Conservation (phyloP, 2,113 vertebrate genomes). For the Aspiorhynchus laticeps region DNA sequence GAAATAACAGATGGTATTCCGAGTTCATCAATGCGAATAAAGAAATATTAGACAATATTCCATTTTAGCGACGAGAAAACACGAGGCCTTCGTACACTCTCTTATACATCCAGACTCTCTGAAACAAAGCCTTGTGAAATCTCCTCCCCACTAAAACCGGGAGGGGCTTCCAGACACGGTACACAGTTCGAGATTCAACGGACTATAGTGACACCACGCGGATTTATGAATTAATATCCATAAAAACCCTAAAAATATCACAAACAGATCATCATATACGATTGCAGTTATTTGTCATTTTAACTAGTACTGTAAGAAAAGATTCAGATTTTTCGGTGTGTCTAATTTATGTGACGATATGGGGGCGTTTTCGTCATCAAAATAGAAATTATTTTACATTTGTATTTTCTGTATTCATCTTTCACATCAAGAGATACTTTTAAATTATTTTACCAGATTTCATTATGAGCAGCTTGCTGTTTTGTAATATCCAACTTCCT, state of each 20-base stretch:
- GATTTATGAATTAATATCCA: neutral
- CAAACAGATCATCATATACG: neutral
- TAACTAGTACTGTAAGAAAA: neutral
- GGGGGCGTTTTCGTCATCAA: neutral
- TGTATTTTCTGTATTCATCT: neutral
- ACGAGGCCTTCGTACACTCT: neutral
- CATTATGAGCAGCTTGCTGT: neutral
- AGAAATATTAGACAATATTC: conserved; percentile 18
- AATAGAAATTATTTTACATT: neutral
- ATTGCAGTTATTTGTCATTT: neutral
- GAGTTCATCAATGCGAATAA: neutral
- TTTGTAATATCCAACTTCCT: neutral
- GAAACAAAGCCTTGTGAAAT: conserved; percentile 57
- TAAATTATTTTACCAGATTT: neutral
- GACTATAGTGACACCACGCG: conserved; percentile 70
- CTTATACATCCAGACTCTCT: conserved; percentile 28
- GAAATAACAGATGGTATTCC: neutral
- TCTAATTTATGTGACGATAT: neutral
- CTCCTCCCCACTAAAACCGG: conserved; percentile 53
- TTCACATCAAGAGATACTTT: neutral
- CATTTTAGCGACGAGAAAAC: neutral
- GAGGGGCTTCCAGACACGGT: conserved; percentile 59
- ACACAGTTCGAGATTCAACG: conserved; percentile 49
- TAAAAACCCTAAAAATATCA: neutral
- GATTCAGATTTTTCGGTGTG: neutral